Base-by-base conservation (phyloP, 1,140 invertebrate genomes). In the Sipha flava region DNA sequence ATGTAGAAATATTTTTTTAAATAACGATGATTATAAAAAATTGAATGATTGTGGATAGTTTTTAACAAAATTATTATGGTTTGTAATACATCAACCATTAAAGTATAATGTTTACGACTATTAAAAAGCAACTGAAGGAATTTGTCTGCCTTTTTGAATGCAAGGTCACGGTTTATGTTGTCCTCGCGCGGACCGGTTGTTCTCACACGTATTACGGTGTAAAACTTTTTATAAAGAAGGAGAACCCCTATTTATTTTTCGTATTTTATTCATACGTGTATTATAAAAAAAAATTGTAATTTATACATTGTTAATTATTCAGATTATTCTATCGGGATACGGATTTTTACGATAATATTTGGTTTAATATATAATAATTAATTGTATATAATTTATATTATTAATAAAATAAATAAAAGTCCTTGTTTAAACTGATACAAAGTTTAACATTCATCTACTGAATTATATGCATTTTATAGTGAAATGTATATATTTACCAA, bases 171-270 rank as follows among this genome's bases (percentile, higher is more conserved):
- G 34, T 54, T 57, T 54, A 21, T 57, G 4, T 57, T 54, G 72
- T 75, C 72, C 72, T 75, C 49, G 72, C n/a, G 21, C 29, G 57
- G 49, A 75, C 72, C 72, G 72, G 72, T 75, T 75, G 26, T 54
- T 75, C 21, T 73, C 10, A 10, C 7, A n/a, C 23, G 7, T 66
- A 43, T 64, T 37, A 37, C 43, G 7, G 37, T 23, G 21, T 43
- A 66, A 14, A 66, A 66, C 14, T 66, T 21, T 66, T 23, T 23
- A 26, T 4, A 31, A 5, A 72, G 45, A 72, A 72, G 68, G 43
- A 72, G 43, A 72, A 72, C 43, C 68, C 68, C 43, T 72, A 72
- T 49, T 72, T 10, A 23, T 43, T 12, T 18, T 47, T 72, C 7
- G 26, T 72, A 21, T 72, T 49, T 10, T 4, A 29, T 12, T n/a